phyloP scores from a whole-genome alignment of 64 coral and sea anemone species.

The Platygyra sinensis region DNA sequence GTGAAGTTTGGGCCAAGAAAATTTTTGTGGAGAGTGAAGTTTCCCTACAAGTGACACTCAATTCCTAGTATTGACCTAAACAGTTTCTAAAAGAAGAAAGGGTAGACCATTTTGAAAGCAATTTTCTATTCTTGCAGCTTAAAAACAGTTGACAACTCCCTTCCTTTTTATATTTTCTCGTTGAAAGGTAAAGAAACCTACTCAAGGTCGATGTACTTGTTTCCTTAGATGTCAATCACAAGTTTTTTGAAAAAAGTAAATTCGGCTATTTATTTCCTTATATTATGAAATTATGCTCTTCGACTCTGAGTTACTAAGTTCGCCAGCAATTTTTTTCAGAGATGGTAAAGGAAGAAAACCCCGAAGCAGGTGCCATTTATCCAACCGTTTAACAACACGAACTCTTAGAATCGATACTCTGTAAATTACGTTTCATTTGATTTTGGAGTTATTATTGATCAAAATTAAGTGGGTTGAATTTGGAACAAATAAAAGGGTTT shows the following conservation, averaged over 20 bases:
- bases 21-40: too few species aligned
- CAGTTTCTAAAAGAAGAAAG: too few species aligned
- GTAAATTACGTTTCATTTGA: slow-evolving; percentile 1
- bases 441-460: neutral
- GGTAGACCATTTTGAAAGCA: too few species aligned
- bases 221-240: neutral
- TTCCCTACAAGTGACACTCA: too few species aligned
- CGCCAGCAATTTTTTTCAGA: too few species aligned
- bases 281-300: neutral
- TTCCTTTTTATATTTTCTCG: neutral
- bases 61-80: too few species aligned
- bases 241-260: neutral
- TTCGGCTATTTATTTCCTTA: neutral
- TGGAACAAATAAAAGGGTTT: neutral
- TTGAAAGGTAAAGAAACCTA: neutral
- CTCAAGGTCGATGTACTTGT: neutral
- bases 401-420: neutral
- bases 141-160: too few species aligned
- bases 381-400: neutral
- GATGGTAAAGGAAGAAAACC: neutral
- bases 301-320: neutral
- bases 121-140: too few species aligned
- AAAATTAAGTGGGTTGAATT: neutral
- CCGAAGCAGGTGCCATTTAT: neutral
- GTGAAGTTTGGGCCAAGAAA: too few species aligned